Evolutionary conservation across 2,797 vertebrate species (phyloP).

Genomic region (Choloepus didactylus): DNA sequence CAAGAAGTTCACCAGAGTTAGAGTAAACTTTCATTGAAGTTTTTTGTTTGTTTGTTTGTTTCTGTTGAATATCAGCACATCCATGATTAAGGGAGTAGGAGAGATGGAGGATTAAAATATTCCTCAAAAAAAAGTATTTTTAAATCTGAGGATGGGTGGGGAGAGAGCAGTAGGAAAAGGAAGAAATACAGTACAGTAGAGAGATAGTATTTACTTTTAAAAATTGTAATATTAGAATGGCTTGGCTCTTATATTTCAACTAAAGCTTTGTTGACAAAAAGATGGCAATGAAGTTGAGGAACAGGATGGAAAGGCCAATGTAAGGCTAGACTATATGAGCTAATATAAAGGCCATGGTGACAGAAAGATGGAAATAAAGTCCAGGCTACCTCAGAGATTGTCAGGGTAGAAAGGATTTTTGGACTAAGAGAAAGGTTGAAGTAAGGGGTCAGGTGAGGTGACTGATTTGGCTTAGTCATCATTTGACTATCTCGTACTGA

Average conservation of each 20-base stretch:
- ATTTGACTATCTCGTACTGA: background rate
- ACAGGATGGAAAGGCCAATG: background rate
- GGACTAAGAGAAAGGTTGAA: slow-evolving; percentile 2
- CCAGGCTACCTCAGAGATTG: background rate
- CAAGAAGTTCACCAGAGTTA: slow-evolving; percentile 1
- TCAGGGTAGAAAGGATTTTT: background rate
- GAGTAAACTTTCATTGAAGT: slow-evolving; percentile 6
- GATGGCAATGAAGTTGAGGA: background rate
- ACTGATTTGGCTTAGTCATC: background rate
- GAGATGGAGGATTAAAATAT: background rate
- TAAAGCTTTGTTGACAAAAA: slow-evolving; percentile 53
- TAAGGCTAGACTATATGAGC: background rate
- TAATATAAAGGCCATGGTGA: background rate
- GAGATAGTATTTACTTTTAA: slow-evolving; percentile 22
- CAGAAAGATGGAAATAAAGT: background rate
- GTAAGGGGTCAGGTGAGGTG: background rate
- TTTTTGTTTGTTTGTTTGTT: background rate
- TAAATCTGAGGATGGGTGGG: background rate
- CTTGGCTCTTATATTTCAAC: slow-evolving; percentile 20
- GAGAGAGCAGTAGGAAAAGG: background rate
- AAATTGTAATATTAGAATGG: background rate
- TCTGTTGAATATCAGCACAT: background rate
- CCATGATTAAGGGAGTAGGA: background rate
- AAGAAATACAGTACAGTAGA: background rate
- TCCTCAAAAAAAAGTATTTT: background rate